Evolutionary conservation across 2,113 vertebrate species (phyloP).

Genomic region (Cariama cristata): DNA sequence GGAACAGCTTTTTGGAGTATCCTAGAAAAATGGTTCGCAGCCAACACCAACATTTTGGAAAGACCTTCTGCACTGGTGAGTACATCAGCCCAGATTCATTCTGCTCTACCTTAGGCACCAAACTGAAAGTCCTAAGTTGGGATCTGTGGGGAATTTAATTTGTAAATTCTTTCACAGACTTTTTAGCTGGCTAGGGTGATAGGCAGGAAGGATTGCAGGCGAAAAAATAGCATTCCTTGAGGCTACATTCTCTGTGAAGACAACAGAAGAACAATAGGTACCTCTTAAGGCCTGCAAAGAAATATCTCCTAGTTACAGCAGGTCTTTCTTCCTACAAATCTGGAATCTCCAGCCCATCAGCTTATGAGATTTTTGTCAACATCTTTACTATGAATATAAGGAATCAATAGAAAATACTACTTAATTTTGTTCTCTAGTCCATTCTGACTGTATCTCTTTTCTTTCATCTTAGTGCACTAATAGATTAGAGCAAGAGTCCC

Average conservation of each 20-base stretch:
- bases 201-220: neutral
- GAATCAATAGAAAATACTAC: neutral
- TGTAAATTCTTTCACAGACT: neutral
- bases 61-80: neutral
- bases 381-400: neutral
- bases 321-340: neutral
- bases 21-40: neutral
- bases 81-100: neutral
- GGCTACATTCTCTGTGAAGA: neutral
- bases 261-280: neutral
- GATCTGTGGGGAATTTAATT: neutral
- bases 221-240: neutral
- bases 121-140: neutral
- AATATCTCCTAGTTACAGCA: neutral
- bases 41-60: neutral
- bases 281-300: neutral
- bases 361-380: neutral
- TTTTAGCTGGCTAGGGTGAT: neutral
- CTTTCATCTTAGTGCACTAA: neutral
- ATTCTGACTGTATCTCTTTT: neutral
- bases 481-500: neutral
- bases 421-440: neutral
- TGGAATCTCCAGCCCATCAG: neutral
- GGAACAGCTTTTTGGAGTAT: neutral
- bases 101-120: neutral